Conservation (phyloP, 2,888 invertebrate species). For the Anthophora plumipes region DNA sequence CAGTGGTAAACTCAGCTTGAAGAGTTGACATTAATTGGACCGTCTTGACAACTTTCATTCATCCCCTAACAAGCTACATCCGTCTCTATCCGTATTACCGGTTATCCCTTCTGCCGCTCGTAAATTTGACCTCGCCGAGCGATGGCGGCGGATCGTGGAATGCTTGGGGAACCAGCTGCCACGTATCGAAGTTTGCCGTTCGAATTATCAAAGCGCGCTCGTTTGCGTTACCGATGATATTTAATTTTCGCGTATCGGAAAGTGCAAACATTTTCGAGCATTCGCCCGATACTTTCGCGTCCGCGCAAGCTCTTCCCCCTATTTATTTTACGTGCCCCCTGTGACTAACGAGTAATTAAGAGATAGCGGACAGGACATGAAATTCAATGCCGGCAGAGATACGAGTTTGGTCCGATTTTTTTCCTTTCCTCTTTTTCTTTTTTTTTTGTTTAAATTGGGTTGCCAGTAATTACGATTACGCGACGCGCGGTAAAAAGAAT, state of each 20-base stretch:
- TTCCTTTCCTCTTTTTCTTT: too few relatives aligned
- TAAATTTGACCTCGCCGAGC: slow-evolving; percentile 58
- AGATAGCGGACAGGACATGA: neutral
- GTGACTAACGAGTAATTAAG: slow-evolving; percentile 11
- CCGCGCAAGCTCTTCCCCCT: neutral
- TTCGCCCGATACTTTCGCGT: slow-evolving; percentile 16
- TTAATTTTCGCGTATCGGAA: slow-evolving; percentile 31
- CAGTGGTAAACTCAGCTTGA: slow-evolving; percentile 80
- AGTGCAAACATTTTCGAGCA: slow-evolving; percentile 23
- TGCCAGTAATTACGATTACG: neutral
- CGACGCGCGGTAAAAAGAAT: neutral
- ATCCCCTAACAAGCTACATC: slow-evolving; percentile 84
- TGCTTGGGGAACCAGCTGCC: too few relatives aligned
- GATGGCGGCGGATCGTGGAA: slow-evolving; percentile 31
- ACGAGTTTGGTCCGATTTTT: neutral
- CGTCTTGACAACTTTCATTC: slow-evolving; percentile 84
- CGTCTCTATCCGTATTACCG: slow-evolving; percentile 79
- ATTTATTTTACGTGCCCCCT: slow-evolving; percentile 11
- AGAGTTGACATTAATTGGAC: slow-evolving; percentile 84
- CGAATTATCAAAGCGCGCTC: slow-evolving; percentile 44
- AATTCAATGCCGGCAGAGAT: neutral
- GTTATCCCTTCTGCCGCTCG: slow-evolving; percentile 52
- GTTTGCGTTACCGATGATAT: slow-evolving; percentile 41
- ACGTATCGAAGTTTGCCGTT: slow-evolving; percentile 52
- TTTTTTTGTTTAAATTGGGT: too few relatives aligned